Percentiles rank a stretch among this genome's conserved stretches.
Evolutionary conservation across 2,113 vertebrate species (phyloP).

Genomic region (Cavia aperea): DNA sequence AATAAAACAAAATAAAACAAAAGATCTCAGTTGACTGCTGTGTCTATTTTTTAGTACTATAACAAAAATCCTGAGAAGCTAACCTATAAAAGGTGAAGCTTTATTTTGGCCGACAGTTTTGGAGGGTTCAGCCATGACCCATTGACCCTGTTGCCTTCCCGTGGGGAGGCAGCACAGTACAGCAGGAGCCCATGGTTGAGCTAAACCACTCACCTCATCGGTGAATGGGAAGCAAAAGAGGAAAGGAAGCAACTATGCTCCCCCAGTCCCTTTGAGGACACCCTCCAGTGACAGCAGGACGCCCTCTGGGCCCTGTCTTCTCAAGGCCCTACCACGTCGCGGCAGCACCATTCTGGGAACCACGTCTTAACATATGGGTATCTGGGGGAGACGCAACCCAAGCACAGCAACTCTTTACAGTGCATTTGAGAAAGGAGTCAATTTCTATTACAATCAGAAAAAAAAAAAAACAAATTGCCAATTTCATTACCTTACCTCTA

Average conservation of each 20-base stretch:
- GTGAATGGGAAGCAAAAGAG: neutral
- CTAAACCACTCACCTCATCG: neutral
- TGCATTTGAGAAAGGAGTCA: neutral
- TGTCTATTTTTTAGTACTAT: neutral
- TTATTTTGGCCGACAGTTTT: neutral
- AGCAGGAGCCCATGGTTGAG: neutral
- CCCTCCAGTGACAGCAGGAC: neutral
- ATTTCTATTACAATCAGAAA: neutral
- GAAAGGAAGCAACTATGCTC: neutral
- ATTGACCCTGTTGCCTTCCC: neutral
- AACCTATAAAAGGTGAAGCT: neutral
- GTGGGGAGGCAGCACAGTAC: neutral
- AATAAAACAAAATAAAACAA: no score
- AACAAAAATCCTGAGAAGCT: neutral
- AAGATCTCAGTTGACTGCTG: neutral
- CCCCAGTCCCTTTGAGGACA: neutral
- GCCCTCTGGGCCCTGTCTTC: neutral
- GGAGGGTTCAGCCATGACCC: neutral
- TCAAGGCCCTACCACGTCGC: neutral
- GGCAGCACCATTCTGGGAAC: neutral
- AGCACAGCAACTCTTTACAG: neutral
- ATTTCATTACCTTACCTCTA: neutral
- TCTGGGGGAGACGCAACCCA: neutral
- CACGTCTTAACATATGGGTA: neutral
- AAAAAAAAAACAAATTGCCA: neutral